Evolutionary conservation across 2,888 invertebrate genomes (phyloP), one percentile per base, ranked within the genome.

Genomic region (Fragum sueziense): DNA sequence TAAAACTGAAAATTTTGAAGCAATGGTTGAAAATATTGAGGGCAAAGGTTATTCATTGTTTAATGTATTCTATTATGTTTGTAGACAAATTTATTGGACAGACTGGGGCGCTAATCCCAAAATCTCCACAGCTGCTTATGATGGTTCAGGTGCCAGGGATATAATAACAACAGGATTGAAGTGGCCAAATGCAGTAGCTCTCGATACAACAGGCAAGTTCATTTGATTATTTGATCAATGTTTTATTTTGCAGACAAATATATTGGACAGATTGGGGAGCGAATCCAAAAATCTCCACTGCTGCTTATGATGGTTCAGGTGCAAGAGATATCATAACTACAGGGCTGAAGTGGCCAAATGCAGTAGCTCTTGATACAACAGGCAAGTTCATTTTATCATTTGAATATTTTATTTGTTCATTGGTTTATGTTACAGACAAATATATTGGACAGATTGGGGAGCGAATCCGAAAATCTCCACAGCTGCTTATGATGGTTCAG

Each of bases 361-460:
- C 59, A 9, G 33, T 71, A 17, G 57, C 71, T 4, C 34, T 59
- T 2, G 71, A 71, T 57, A 25, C 34, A 14, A 0, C 57, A 41
- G 71, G 71, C 61, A 27, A 27, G 17, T n/a, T n/a, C n/a, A n/a
- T n/a, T n/a, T n/a, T n/a, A n/a, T n/a, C n/a, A n/a, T n/a, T n/a
- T n/a, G n/a, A n/a, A n/a, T n/a, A n/a, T n/a, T n/a, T 14, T 4
- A 20, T 20, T 47, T 47, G n/a, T 3, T 4, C 17, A 4, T 20
- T 47, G 37, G 14, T 47, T 20, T 25, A 25, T 27, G 29, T 59
- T 57, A 7, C 41, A 71, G 71, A 27, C 57, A 59, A 17, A 37
- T 71, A 11, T 71, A 71, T 47, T 71, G 71, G 71, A 34, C 59
- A 37, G 71, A 71, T n/a, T 71, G 71, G 71, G 71, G 71, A 17